phyloP scores from a whole-genome alignment of 2,797 vertebrate species.

The Rhincodon typus region DNA sequence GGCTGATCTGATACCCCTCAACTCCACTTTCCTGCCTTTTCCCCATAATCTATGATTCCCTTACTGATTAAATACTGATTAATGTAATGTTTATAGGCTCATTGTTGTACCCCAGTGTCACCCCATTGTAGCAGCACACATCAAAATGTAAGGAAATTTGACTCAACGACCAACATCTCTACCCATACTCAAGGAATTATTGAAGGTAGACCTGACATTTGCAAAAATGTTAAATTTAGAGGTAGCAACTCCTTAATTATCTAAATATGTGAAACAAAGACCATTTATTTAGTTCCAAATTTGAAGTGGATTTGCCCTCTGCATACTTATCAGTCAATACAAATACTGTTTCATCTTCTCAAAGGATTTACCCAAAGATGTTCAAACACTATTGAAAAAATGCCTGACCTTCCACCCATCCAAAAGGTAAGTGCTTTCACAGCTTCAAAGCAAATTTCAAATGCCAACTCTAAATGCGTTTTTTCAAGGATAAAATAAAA shows the following conservation, averaged over 20 bases:
- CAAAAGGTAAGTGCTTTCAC: conserved; percentile 66
- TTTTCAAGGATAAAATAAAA: background rate
- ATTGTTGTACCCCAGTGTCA: background rate
- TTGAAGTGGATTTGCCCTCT: background rate
- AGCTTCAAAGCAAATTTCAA: conserved; percentile 1
- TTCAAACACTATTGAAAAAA: conserved; percentile 73
- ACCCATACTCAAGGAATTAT: background rate
- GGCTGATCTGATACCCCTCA: too few relatives aligned
- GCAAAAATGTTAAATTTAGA: background rate
- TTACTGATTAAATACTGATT: too few relatives aligned
- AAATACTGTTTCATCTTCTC: background rate
- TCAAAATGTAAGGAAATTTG: background rate
- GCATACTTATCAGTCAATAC: background rate
- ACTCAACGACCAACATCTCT: background rate
- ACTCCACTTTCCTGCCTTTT: too few relatives aligned
- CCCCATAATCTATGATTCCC: too few relatives aligned
- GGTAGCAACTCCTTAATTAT: too few relatives aligned
- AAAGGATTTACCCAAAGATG: conserved; percentile 76
- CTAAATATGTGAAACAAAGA: background rate
- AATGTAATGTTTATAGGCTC: too few relatives aligned
- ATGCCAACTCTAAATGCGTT: background rate
- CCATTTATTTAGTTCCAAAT: background rate
- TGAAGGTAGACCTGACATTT: background rate
- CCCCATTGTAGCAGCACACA: background rate
- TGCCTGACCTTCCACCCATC: conserved; percentile 87